These are phyloP conservation scores for Pseudomyrmex gracilis DNA, from an alignment of 1,140 invertebrate genomes.

Conservation along the genomic window DNA sequence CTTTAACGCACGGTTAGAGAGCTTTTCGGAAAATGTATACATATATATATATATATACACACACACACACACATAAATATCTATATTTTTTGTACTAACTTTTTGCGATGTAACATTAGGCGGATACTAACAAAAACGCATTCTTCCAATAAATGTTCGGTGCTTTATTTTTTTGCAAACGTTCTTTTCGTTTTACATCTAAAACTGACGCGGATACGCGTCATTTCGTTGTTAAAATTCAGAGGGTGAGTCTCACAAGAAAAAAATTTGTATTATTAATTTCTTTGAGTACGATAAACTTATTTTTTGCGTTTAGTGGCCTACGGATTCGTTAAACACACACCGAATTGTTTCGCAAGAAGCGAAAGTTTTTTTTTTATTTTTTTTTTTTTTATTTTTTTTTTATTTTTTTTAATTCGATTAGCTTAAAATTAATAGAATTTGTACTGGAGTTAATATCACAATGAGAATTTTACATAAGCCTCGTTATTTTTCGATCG, in stretches of 20 bases:
- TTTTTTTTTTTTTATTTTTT: no score
- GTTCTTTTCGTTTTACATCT: conserved; percentile 10
- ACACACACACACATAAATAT: conserved; percentile 59
- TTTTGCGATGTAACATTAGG: conserved; percentile 42
- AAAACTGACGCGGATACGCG: neutral
- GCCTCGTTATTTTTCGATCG: conserved; percentile 10
- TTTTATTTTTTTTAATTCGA: no score
- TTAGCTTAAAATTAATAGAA: conserved; percentile 24
- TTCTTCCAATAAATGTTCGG: conserved; percentile 67
- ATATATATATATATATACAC: conserved; percentile 28
- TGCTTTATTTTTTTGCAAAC: conserved; percentile 8
- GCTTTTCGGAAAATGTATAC: conserved; percentile 26
- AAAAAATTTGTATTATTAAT: no score
- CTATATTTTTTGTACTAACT: conserved; percentile 83
- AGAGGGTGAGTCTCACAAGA: no score
- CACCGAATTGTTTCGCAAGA: no score
- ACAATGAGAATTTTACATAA: neutral
- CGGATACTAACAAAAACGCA: conserved; percentile 54
- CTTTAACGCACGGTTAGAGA: conserved; percentile 13
- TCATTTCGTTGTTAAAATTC: neutral
- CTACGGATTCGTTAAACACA: no score
- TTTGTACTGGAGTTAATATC: neutral
- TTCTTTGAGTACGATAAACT: no score
- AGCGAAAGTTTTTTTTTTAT: no score
- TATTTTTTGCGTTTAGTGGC: no score